A percentile compares a stretch with the other conserved stretches of the same genome.
Conservation (phyloP, 2,113 vertebrate genomes). For the Gymnogyps californianus region DNA sequence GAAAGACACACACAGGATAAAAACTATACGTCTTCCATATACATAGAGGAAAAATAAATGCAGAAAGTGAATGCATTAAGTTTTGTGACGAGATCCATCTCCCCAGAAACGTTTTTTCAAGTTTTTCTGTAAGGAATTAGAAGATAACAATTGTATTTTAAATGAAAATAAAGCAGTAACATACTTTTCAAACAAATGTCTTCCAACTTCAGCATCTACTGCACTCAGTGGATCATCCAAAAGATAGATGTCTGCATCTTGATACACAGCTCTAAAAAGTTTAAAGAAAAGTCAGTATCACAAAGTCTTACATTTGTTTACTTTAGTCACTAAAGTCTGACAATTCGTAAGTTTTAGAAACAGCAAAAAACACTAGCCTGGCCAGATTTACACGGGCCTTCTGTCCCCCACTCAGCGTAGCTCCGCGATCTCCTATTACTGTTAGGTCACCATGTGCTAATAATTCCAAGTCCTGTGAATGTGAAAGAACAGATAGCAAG, state of each 20-base stretch:
- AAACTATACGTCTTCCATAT: neutral
- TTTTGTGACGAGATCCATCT: neutral
- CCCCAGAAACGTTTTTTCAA: neutral
- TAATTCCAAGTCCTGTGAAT: constrained; percentile 84
- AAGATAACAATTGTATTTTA: neutral
- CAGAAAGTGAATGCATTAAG: neutral
- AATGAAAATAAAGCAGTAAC: constrained; percentile 18
- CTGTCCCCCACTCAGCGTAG: constrained; percentile 93
- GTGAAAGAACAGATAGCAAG: neutral
- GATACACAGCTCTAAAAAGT: constrained; percentile 87
- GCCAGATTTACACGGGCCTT: constrained; percentile 92
- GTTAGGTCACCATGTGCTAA: constrained; percentile 87
- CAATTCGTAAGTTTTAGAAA: neutral
- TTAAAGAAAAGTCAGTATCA: neutral
- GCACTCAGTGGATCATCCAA: constrained; percentile 94
- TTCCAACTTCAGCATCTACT: constrained; percentile 91
- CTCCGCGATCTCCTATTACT: constrained; percentile 88
- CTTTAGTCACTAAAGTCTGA: neutral
- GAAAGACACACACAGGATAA: neutral
- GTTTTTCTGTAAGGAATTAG: neutral
- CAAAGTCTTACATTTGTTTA: neutral
- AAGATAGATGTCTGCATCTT: constrained; percentile 94
- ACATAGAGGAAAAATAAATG: neutral
- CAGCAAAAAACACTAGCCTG: constrained; percentile 64
- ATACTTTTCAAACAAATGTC: constrained; percentile 92